These are phyloP conservation scores for Conus betulinus DNA, from an alignment of 1,140 invertebrate species.

Conservation along the genomic window DNA sequence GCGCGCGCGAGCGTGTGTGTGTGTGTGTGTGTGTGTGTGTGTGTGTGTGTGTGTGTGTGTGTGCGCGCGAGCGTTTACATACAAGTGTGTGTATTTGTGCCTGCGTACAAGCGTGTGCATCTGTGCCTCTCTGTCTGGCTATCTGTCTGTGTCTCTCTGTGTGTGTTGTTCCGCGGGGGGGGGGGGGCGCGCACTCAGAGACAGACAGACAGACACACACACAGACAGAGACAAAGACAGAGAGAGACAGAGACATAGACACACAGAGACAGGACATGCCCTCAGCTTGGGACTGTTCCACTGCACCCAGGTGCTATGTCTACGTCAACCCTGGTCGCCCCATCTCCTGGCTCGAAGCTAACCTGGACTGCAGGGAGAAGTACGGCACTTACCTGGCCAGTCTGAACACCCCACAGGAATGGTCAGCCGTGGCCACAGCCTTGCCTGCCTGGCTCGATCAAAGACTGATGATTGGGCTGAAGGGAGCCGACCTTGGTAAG, in stretches of 20 bases:
- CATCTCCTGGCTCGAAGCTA: slow-evolving; percentile 8
- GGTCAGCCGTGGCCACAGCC: background rate
- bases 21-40: no score
- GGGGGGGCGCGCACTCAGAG: no score
- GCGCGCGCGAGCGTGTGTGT: no score
- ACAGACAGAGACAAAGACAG: no score
- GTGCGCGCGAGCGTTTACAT: background rate
- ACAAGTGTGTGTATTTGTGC: no score
- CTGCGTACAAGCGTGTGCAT: no score
- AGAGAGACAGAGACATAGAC: no score
- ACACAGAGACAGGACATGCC: no score
- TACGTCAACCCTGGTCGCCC: background rate
- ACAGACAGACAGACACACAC: no score
- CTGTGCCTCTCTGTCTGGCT: background rate
- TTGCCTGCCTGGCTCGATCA: background rate
- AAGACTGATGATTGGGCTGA: background rate
- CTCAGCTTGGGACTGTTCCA: no score
- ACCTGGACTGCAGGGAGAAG: background rate
- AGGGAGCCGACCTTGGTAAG: background rate
- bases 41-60: background rate
- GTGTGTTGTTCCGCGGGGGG: no score
- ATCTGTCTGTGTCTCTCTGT: background rate
- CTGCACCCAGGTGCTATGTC: background rate
- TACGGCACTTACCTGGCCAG: background rate
- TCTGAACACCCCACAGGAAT: slow-evolving; percentile 14